These are phyloP conservation scores for Chaetura pelagica DNA, from an alignment of 2,113 vertebrate species.

Conservation along the genomic window DNA sequence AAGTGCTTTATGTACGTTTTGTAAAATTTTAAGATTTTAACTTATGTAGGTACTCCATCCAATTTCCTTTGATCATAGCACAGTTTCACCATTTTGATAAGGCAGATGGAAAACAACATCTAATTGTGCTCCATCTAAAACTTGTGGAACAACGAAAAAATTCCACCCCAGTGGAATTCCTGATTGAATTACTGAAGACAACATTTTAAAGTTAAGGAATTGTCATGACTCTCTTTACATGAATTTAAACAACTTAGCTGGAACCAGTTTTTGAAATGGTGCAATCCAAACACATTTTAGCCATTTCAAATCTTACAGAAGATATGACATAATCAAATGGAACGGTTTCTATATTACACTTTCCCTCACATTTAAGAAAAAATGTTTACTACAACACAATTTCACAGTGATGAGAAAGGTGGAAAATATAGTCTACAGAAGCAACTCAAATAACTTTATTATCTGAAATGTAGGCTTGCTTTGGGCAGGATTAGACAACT, in stretches of 20 bases:
- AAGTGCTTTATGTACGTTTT: background rate
- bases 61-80: conserved; percentile 86
- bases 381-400: background rate
- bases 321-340: background rate
- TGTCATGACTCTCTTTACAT: background rate
- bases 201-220: conserved; percentile 13
- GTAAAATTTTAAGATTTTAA: conserved; percentile 34
- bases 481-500: background rate
- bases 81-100: conserved; percentile 79
- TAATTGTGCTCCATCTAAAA: conserved; percentile 86
- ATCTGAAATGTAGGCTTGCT: background rate
- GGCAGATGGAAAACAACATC: conserved; percentile 86
- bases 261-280: background rate
- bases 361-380: background rate
- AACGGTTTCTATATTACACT: background rate
- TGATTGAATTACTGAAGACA: conserved; percentile 9
- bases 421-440: background rate
- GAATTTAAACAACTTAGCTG: background rate
- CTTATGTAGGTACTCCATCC: conserved; percentile 88
- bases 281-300: background rate
- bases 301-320: background rate
- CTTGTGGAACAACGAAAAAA: conserved; percentile 46
- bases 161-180: background rate
- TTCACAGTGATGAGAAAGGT: background rate
- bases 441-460: background rate